Base-by-base conservation (phyloP, 2,113 vertebrate genomes). In the Mus spicilegus region DNA sequence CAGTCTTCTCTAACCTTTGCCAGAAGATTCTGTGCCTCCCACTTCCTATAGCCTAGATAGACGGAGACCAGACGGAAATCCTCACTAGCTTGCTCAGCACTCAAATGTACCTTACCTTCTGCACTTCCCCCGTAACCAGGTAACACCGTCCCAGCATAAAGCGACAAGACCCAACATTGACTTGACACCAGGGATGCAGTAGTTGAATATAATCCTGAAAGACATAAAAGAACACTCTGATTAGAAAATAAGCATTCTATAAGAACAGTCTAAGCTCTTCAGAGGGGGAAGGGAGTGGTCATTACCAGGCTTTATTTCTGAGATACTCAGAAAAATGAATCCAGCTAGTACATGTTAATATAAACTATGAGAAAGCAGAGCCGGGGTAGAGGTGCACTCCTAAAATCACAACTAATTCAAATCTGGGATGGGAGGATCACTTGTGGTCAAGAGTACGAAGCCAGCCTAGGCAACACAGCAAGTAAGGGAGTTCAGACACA, bases 121-220 rank as follows among this genome's bases (percentile, higher is more conserved):
- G 99, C 0, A 99, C 99, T 96, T 99, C 99, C 17, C 99, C 99
- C 11, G 98, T 99, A 93, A 99, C 99, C 0, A 99, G 99, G 98
- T 99, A 99, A 97, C 99, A 99, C 20, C 99, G 99, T 77, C 99
- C 99, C 98, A 99, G 98, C 98, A 99, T 98, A 98, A 99, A 99
- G 14, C 99, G 98, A 87, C 99, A 99, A 86, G 99, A 99, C 42
- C 99, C 99, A 73, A 99, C 98, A 89, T 99, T 99, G 91, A 99
- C 99, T 19, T 99, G 99, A 98, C 99, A 99, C 99, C 99, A 99
- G 0, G 99, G 99, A 89, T 99, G 98, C 30, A 99, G 98, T 87
- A 99, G 98, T 14, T 99, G 98, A 87, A 99, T 99, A 70, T 99
- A 99, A 87, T 99, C 99, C 99, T 99, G 22, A 0, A 56, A 94